A percentile compares a stretch with the other conserved stretches of the same genome.
Evolutionary conservation across 2,797 vertebrate genomes (phyloP).

Genomic region (Argya squamiceps): DNA sequence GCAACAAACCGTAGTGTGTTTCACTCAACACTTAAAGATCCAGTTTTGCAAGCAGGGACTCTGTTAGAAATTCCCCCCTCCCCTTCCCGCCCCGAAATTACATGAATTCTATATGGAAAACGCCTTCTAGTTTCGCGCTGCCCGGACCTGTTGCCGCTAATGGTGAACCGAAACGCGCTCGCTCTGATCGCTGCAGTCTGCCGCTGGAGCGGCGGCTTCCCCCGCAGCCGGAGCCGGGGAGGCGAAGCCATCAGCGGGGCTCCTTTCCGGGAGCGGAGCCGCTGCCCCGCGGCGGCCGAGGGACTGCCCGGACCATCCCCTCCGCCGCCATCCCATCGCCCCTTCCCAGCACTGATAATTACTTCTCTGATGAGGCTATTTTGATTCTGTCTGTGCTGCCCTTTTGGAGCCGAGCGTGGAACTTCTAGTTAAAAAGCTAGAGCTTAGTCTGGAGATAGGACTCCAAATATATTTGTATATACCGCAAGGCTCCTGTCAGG

Average conservation of each 20-base stretch:
- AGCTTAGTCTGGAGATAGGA: neutral
- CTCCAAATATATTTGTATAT: slow-evolving; percentile 4
- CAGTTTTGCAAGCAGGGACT: neutral
- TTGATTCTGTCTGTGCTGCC: neutral
- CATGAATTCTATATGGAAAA: neutral
- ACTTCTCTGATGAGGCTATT: neutral
- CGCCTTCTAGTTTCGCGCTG: neutral
- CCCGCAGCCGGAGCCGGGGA: neutral
- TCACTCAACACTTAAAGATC: neutral
- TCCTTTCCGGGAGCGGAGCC: neutral
- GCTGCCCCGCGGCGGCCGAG: neutral
- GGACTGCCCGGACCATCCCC: neutral
- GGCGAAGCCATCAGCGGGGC: neutral
- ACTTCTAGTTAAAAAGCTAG: neutral
- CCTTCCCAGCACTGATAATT: neutral
- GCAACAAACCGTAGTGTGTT: neutral
- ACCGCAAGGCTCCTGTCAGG: neutral
- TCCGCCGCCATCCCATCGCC: neutral
- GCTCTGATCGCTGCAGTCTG: neutral
- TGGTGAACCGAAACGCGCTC: neutral
- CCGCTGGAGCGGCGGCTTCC: neutral
- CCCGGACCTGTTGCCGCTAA: neutral
- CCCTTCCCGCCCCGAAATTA: neutral
- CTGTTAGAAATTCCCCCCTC: neutral
- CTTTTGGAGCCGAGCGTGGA: neutral